Percentiles rank a stretch among this genome's conserved stretches.
Evolutionary conservation across 2,113 vertebrate species (phyloP).

Genomic region (Peromyscus maniculatus): DNA sequence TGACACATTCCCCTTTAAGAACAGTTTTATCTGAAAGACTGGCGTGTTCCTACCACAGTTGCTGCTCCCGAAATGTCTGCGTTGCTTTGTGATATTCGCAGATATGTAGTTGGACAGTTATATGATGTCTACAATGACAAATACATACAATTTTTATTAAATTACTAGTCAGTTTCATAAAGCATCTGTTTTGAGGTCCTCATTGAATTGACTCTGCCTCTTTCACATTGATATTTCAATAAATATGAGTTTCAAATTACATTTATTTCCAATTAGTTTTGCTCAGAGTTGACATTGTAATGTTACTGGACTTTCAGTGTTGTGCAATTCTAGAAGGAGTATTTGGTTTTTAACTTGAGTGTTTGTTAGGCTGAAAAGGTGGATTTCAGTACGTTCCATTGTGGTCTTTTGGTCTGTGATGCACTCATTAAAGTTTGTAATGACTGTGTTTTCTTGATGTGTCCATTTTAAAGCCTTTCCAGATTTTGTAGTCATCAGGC

Average conservation of each 20-base stretch:
- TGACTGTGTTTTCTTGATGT: conserved; percentile 36
- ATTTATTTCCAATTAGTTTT: conserved; percentile 63
- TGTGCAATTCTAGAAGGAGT: not conserved
- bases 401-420: not conserved
- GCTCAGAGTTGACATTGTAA: conserved; percentile 15
- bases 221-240: not conserved
- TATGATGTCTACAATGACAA: conserved; percentile 30
- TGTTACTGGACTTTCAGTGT: not conserved
- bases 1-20: conserved; percentile 6
- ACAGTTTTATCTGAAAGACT: conserved; percentile 43
- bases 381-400: not conserved
- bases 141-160: conserved; percentile 40
- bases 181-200: conserved; percentile 45
- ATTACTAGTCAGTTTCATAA: conserved; percentile 42
- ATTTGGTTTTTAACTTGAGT: conserved; percentile 36
- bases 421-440: not conserved
- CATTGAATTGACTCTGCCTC: conserved; percentile 41
- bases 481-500: not conserved
- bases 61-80: not conserved
- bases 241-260: conserved; percentile 56
- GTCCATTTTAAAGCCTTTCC: not conserved
- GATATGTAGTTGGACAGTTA: not conserved
- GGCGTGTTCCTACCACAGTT: not conserved
- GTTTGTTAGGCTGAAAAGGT: conserved; percentile 44
- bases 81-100: conserved; percentile 9